A percentile compares a stretch with the other conserved stretches of the same genome.
Evolutionary conservation across 2,113 vertebrate genomes (phyloP).

Genomic region (Xiphophorus couchianus): DNA sequence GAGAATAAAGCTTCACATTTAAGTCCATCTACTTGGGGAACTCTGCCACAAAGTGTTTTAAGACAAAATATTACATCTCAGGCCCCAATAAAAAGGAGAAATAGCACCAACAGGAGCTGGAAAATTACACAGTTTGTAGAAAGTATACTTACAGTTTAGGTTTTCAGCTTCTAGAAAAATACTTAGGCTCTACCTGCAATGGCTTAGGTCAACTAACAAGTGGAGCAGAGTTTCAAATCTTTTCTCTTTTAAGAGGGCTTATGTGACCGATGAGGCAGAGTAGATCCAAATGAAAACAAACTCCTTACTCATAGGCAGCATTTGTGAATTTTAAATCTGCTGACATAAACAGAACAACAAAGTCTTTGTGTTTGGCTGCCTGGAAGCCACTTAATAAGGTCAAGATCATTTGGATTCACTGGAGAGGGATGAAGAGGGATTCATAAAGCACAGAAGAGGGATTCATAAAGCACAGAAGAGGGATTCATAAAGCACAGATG

Average conservation of each 20-base stretch:
- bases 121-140: conserved; percentile 16
- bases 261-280: conserved; percentile 8
- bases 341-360: conserved; percentile 58
- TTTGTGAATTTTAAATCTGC: conserved; percentile 42
- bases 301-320: conserved; percentile 6
- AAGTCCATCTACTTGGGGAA: conserved; percentile 45
- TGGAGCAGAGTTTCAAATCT: not conserved
- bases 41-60: conserved; percentile 48
- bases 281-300: conserved; percentile 17
- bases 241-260: conserved; percentile 11
- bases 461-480: no score
- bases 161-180: conserved; percentile 27
- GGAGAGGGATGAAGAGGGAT: conserved; percentile 8
- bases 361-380: conserved; percentile 34
- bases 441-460: no score
- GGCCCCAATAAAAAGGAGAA: not conserved
- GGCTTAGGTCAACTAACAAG: not conserved
- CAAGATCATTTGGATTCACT: conserved; percentile 34
- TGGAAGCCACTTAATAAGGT: conserved; percentile 35
- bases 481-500: no score
- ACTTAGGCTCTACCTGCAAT: conserved; percentile 1
- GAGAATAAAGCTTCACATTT: conserved; percentile 48
- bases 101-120: conserved; percentile 17
- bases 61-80: conserved; percentile 31
- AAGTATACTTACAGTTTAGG: conserved; percentile 23